Evolutionary conservation across 2,888 invertebrate species (phyloP).

Genomic region (Beris morrisii): DNA sequence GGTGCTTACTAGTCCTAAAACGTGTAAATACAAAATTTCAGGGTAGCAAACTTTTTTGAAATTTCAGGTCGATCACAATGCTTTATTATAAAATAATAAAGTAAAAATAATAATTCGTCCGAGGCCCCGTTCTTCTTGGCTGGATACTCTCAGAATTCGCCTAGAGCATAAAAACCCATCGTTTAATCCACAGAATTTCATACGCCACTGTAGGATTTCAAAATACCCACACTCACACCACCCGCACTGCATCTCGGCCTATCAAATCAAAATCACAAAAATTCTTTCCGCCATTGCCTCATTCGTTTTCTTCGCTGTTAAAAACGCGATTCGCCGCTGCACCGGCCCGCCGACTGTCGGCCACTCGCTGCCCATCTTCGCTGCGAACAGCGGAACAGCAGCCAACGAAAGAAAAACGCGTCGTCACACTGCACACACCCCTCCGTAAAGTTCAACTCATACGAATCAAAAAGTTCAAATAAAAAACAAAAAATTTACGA

Average conservation of each 20-base stretch:
- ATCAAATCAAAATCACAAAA: constrained; percentile 23
- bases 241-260: constrained; percentile 15
- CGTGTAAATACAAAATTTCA: too few species aligned
- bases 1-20: too few species aligned
- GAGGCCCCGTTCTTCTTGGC: too few species aligned
- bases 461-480: neutral
- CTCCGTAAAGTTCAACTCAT: neutral
- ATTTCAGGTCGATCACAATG: too few species aligned
- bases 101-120: too few species aligned
- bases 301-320: constrained; percentile 13
- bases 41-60: too few species aligned
- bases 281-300: constrained; percentile 12
- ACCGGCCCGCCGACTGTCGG: neutral
- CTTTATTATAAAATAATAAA: too few species aligned
- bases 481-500: constrained; percentile 5
- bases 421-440: constrained; percentile 10
- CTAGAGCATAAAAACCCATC: too few species aligned
- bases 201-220: neutral
- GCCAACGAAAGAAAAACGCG: too few species aligned
- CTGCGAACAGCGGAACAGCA: too few species aligned
- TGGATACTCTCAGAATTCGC: too few species aligned
- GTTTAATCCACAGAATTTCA: neutral
- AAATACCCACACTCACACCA: constrained; percentile 16
- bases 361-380: neutral
- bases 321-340: neutral